phyloP scores from a whole-genome alignment of 2,797 vertebrate species.

The Pipistrellus pygmaeus region DNA sequence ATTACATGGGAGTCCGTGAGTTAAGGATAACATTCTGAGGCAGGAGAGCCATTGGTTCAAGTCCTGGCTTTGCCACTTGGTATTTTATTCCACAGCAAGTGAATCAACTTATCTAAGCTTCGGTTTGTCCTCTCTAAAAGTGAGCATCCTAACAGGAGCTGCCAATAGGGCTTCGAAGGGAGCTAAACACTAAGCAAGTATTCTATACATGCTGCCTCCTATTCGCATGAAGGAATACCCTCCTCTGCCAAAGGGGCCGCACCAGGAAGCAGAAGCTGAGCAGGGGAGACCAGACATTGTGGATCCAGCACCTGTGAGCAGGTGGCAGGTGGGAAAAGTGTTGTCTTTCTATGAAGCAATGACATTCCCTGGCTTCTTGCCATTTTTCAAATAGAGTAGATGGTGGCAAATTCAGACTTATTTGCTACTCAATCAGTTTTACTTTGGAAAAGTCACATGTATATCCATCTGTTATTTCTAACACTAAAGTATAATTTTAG shows the following conservation, averaged over 20 bases:
- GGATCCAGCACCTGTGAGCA: neutral
- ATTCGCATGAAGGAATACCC: neutral
- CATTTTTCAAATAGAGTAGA: neutral
- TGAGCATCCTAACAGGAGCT: neutral
- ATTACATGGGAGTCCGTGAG: neutral
- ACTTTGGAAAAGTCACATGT: conserved; percentile 17
- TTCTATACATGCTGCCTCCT: neutral
- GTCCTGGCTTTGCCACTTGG: neutral
- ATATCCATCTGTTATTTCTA: neutral
- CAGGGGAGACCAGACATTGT: neutral
- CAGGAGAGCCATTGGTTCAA: neutral
- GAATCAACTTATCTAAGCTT: neutral
- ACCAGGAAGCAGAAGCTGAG: neutral
- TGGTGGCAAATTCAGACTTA: neutral
- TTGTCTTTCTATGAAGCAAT: neutral
- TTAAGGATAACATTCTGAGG: conserved; percentile 2
- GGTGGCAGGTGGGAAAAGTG: neutral
- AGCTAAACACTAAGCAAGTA: neutral
- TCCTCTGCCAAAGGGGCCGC: neutral
- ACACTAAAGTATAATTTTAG: neutral
- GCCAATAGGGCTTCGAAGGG: neutral
- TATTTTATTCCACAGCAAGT: neutral
- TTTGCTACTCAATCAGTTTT: neutral
- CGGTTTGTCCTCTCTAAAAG: conserved; percentile 1
- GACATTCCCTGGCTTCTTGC: neutral